Evolutionary conservation across 2,888 invertebrate species (phyloP).

Genomic region (Torymus tubicola): DNA sequence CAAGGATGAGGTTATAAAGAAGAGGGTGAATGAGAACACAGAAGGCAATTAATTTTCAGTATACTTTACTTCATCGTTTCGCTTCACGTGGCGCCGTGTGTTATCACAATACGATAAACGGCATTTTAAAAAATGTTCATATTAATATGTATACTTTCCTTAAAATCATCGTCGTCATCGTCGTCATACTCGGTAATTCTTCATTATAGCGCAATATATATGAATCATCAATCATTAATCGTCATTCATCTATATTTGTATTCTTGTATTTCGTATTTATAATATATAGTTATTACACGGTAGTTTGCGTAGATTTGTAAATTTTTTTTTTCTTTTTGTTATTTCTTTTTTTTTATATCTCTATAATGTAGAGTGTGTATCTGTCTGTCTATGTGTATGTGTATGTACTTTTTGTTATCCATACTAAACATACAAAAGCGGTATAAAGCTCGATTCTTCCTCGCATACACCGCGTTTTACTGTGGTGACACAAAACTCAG

Average conservation of each 20-base stretch:
- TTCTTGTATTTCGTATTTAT: constrained; percentile 58
- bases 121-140: constrained; percentile 75
- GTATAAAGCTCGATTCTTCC: constrained; percentile 75
- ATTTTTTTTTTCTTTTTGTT: too few relatives aligned
- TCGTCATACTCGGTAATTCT: constrained; percentile 73
- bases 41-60: constrained; percentile 48
- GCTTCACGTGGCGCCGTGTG: constrained; percentile 71
- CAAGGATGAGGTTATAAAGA: neutral
- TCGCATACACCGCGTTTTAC: too few relatives aligned
- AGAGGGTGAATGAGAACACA: constrained; percentile 55
- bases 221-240: constrained; percentile 63
- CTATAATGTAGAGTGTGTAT: constrained; percentile 66
- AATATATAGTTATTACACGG: constrained; percentile 68
- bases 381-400: too few relatives aligned
- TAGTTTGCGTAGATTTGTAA: constrained; percentile 64
- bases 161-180: too few relatives aligned
- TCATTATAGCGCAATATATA: constrained; percentile 70
- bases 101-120: constrained; percentile 72
- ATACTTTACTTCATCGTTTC: constrained; percentile 64
- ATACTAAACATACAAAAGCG: constrained; percentile 75
- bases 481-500: too few relatives aligned
- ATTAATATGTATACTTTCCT: constrained; percentile 76
- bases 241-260: constrained; percentile 67
- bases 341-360: constrained; percentile 66
- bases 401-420: constrained; percentile 70